Base-by-base conservation (phyloP, 2,113 vertebrate species). In the Vulpes vulpes region DNA sequence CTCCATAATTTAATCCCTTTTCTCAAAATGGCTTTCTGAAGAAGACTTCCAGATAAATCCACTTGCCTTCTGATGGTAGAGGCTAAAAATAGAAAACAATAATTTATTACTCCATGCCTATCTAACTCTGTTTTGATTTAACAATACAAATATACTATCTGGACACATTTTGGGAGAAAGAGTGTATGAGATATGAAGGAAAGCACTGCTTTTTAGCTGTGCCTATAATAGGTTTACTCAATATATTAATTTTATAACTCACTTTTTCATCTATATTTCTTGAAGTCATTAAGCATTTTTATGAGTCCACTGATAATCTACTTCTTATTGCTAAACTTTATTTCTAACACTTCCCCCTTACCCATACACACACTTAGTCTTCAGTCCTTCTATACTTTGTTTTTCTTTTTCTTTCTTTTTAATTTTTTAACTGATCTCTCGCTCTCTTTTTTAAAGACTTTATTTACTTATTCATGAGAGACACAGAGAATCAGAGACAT, bases 61-160 rank as follows among this genome's bases (percentile, higher is more conserved):
- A 27, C 35, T 69, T 85, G 32, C 59, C 4, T 67, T 30, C 51
- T 76, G 30, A 43, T 80, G 96, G 89, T 67, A 87, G 8, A 81
- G n/a, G 14, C 19, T 93, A 20, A 16, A 25, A 88, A 89, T 91
- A 20, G 20, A 25, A 88, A 89, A 81, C 5, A 55, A 62, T 22
- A 38, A 7, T 84, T 92, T 94, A 55, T 65, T 20, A 30, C 3
- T 93, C 88, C 35, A n/a, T 55, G 38, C 1, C 3, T 69, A 1
- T 84, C 43, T 49, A 65, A 27, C 57, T 94, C 92, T 11, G 64
- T 87, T 87, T 94, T 67, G 35, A 17, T 67, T 89, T 96, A 69
- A 82, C 16, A 49, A 55, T 76, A 62, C 20, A 62, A 19, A 12
- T 90, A 69, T 69, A 76, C 12, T 35, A 8, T 38, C 32, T 89